phyloP scores from a whole-genome alignment of 2,113 vertebrate species.

The Megaceryle maxima region DNA sequence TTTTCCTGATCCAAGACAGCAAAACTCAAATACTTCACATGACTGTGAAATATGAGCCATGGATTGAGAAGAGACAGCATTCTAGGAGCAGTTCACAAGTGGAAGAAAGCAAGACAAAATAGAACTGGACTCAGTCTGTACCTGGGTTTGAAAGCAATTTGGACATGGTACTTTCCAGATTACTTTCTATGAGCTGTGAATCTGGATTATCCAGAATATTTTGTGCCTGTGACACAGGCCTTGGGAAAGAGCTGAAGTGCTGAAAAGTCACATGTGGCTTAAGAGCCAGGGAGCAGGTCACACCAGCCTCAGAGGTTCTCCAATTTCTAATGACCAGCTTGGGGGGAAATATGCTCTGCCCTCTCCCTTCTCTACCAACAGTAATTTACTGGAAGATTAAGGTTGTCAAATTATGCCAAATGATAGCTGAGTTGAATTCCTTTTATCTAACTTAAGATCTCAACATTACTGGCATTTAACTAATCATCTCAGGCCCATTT shows the following conservation, averaged over 20 bases:
- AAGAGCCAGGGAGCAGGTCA: background rate
- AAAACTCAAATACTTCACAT: background rate
- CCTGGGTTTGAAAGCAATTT: background rate
- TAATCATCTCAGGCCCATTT: background rate
- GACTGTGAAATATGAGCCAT: background rate
- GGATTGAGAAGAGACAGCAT: background rate
- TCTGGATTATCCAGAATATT: background rate
- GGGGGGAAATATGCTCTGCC: background rate
- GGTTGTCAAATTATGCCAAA: slow-evolving; percentile 28
- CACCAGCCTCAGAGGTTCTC: background rate
- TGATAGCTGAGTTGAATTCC: background rate
- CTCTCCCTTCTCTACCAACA: background rate
- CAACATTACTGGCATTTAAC: background rate
- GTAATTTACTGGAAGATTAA: slow-evolving; percentile 37
- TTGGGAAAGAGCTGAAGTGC: background rate
- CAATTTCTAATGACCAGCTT: background rate
- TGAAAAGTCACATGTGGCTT: background rate
- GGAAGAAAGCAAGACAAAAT: background rate
- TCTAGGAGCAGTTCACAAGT: background rate
- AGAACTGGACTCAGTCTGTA: background rate
- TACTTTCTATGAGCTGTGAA: background rate
- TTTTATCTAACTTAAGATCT: slow-evolving; percentile 39
- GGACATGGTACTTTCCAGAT: background rate
- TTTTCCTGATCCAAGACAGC: background rate
- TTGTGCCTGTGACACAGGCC: background rate